phyloP scores from a whole-genome alignment of 2,797 vertebrate species.

The Tinamus major region DNA sequence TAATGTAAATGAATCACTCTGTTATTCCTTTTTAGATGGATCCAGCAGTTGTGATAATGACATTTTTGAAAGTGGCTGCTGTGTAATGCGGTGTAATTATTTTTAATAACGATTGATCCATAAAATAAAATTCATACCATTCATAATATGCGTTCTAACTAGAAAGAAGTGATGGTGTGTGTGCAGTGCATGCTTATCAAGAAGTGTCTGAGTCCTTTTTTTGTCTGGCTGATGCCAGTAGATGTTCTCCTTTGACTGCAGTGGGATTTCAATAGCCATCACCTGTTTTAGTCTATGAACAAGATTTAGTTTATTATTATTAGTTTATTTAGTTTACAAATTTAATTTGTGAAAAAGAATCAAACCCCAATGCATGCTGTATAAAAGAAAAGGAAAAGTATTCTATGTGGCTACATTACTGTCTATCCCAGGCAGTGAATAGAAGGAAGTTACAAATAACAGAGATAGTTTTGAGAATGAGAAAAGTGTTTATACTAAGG shows the following conservation, averaged over 20 bases:
- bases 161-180: not conserved
- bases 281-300: not conserved
- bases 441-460: not conserved
- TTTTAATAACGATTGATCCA: slow-evolving; percentile 69
- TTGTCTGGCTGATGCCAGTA: not conserved
- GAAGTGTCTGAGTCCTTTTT: slow-evolving; percentile 32
- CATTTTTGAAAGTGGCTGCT: slow-evolving; percentile 63
- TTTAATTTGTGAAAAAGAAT: not conserved
- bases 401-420: not conserved
- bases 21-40: slow-evolving; percentile 65
- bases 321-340: too few species aligned
- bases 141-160: slow-evolving; percentile 38
- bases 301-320: not conserved
- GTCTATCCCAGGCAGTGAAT: not conserved
- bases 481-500: not conserved
- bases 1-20: slow-evolving; percentile 42
- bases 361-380: not conserved
- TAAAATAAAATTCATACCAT: slow-evolving; percentile 46
- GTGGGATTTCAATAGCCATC: not conserved
- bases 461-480: not conserved
- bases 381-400: not conserved
- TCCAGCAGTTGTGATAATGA: slow-evolving; percentile 64
- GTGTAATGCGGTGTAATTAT: slow-evolving; percentile 69
- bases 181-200: slow-evolving; percentile 50
- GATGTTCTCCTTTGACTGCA: not conserved